Percentiles rank a stretch among this genome's conserved stretches.
Conservation (phyloP, 2,113 vertebrate species). For the Azemiops feae region DNA sequence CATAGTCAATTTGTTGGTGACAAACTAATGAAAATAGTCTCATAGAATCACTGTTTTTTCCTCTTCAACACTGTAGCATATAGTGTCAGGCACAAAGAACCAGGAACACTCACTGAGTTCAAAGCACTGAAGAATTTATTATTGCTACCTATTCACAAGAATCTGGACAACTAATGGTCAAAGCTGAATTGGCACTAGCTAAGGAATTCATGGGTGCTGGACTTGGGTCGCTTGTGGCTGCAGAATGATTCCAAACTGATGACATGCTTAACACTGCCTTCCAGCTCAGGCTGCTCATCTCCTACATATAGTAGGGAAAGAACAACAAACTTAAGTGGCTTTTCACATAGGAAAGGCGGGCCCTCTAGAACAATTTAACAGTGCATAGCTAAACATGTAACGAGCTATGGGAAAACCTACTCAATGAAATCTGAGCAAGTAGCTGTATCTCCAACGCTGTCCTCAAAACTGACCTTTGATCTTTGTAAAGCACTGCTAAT, state of each 20-base stretch:
- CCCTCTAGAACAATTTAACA: neutral
- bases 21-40: neutral
- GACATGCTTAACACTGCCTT: neutral
- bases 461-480: neutral
- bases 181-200: neutral
- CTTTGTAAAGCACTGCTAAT: neutral
- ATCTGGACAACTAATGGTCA: neutral
- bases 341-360: neutral
- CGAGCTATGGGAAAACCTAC: neutral
- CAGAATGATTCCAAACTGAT: neutral
- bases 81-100: neutral
- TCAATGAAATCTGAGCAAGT: constrained; percentile 1
- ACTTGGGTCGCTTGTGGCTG: neutral
- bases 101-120: neutral
- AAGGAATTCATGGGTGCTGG: neutral
- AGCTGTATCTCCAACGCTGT: neutral
- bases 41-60: neutral
- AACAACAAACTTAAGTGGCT: neutral
- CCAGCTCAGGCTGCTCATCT: neutral
- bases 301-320: neutral
- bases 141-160: neutral
- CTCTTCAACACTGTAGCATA: neutral
- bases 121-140: neutral
- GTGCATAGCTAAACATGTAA: neutral
- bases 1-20: neutral